Conservation (phyloP, 2,797 vertebrate genomes). For the Notolabrus celidotus region DNA sequence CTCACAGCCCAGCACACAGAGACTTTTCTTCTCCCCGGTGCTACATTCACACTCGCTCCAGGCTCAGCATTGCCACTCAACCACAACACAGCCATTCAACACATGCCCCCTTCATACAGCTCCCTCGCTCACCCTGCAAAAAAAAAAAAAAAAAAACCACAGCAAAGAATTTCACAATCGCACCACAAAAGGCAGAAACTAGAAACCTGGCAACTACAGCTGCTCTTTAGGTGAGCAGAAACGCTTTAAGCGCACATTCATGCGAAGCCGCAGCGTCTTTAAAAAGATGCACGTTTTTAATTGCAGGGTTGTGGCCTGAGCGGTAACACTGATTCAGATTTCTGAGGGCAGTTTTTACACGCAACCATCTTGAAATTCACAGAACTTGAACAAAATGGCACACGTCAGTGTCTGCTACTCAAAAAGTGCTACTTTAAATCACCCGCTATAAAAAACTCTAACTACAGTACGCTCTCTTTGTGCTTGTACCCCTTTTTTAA, state of each 20-base stretch:
- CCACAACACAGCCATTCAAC: slow-evolving; percentile 72
- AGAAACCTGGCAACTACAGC: slow-evolving; percentile 71
- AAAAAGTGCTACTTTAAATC: not conserved
- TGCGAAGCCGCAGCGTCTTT: slow-evolving; percentile 37
- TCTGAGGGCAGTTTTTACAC: slow-evolving; percentile 19
- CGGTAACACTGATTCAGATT: slow-evolving; percentile 18
- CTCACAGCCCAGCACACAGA: slow-evolving; percentile 72
- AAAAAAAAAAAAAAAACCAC: too few relatives aligned
- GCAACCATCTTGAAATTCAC: slow-evolving; percentile 16
- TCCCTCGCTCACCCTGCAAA: slow-evolving; percentile 57
- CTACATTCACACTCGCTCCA: slow-evolving; percentile 76
- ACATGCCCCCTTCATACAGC: slow-evolving; percentile 60
- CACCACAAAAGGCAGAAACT: slow-evolving; percentile 72
- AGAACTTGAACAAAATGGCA: slow-evolving; percentile 1
- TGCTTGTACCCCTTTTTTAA: not conserved
- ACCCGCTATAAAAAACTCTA: not conserved
- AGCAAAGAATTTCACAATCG: slow-evolving; percentile 79
- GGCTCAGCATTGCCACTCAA: slow-evolving; percentile 75
- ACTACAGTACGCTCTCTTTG: not conserved
- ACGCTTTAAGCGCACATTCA: slow-evolving; percentile 42
- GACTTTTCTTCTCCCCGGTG: slow-evolving; percentile 83
- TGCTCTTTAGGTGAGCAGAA: slow-evolving; percentile 68
- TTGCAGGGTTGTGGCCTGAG: slow-evolving; percentile 42
- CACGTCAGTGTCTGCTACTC: not conserved
- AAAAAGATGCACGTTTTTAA: slow-evolving; percentile 65